Base-by-base conservation (phyloP, 2,888 invertebrate genomes). In the Pyrrhia umbra region DNA sequence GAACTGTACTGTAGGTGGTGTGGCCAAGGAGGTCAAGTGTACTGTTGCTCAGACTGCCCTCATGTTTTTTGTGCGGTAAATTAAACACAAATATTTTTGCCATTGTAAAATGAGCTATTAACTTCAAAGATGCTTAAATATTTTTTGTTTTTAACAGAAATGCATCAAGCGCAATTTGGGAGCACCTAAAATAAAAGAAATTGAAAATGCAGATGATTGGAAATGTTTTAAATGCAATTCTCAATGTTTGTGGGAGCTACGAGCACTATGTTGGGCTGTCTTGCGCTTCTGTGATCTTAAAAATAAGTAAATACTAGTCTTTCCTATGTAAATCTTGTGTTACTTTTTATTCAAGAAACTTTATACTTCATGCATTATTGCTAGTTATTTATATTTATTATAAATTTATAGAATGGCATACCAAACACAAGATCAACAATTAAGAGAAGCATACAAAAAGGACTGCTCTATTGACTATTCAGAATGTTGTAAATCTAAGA, bases 1-100 rank as follows among this genome's bases (percentile, higher is more conserved):
- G 97, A 97, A 86, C 90, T 97, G 68, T 97, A 97, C 83, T 97
- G 97, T 80, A 95, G 97, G 50, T 97, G 97, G 97, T 97, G 97
- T 84, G 97, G 97, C 0, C 97, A 97, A 87, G 97, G 96, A 4
- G 97, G 97, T 4, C 96, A 97, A 89, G 97, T 97, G 0, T 96
- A 97, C 82, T 97, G 97, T 84, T 97, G 97, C 83, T 96, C 97
- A 1, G 95, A 96, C 68, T 97, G 97, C 72, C 96, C 96, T 49
- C 96, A 95, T 91, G 97, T 97, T 0, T 97, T 97, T 87, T 97
- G 97, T 88, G 96, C 96, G 88, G 96, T 96, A 91, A 90, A 80
- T 4, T 4, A 27, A 85, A 85, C 30, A 25, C 13, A 13, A 23
- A 21, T 13, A 45, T 20, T 23, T 51, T 16, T 39, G 23, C 6